phyloP scores from a whole-genome alignment of 2,797 vertebrate genomes.

The Acanthurus leucopareius region DNA sequence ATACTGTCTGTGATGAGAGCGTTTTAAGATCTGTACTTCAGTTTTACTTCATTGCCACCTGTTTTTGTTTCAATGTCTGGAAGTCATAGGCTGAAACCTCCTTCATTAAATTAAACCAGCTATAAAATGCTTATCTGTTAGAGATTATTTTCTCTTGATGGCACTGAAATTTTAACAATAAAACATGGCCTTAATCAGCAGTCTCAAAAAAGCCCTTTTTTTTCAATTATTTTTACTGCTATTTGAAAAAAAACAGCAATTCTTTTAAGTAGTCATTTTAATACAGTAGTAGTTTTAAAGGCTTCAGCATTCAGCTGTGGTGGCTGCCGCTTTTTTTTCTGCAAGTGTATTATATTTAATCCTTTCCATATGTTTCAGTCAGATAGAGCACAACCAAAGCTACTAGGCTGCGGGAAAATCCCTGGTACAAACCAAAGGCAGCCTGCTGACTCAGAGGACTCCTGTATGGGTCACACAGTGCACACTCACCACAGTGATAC shows the following conservation, averaged over 20 bases:
- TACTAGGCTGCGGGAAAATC: constrained; percentile 63
- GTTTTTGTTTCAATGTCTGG: too few species aligned
- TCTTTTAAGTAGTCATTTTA: constrained; percentile 7
- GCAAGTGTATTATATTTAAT: constrained; percentile 59
- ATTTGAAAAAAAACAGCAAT: not conserved
- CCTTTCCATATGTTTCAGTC: constrained; percentile 60
- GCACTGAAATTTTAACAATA: not conserved
- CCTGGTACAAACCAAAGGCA: constrained; percentile 61
- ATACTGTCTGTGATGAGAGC: not conserved
- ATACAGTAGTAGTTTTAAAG: constrained; percentile 35
- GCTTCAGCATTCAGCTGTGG: constrained; percentile 39
- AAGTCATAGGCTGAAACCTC: not conserved
- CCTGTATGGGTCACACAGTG: constrained; percentile 53
- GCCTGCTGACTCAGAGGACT: constrained; percentile 67
- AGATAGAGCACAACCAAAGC: constrained; percentile 55
- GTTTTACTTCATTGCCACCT: not conserved
- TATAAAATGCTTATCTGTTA: not conserved
- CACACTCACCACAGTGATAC: constrained; percentile 42
- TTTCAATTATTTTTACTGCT: not conserved
- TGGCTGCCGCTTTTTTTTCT: constrained; percentile 27
- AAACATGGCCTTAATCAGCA: not conserved
- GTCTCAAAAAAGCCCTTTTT: too few species aligned
- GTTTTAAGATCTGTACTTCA: too few species aligned
- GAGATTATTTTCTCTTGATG: not conserved
- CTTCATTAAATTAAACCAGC: not conserved